Conservation (phyloP, 2,797 vertebrate species). For the Alauda arvensis region DNA sequence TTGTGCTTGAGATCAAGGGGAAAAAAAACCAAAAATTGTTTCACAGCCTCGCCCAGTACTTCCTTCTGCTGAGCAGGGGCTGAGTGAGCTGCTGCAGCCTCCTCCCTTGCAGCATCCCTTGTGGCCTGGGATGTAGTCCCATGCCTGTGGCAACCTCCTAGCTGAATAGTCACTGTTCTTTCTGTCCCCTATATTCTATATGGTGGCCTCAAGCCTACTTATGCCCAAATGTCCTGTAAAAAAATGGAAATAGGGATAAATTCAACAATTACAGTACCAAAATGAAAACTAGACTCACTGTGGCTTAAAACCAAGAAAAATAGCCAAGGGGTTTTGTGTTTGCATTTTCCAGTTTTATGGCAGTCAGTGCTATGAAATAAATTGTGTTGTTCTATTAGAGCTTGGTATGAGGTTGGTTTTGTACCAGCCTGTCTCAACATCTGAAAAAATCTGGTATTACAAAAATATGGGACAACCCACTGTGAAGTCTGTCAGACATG, state of each 20-base stretch:
- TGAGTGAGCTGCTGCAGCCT: neutral
- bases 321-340: neutral
- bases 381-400: neutral
- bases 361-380: neutral
- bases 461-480: neutral
- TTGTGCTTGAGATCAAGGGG: neutral
- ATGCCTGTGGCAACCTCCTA: neutral
- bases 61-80: neutral
- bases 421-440: neutral
- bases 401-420: neutral
- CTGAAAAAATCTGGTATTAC: neutral
- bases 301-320: neutral
- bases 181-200: neutral
- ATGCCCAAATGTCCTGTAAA: neutral
- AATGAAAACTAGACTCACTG: neutral
- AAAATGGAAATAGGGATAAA: neutral
- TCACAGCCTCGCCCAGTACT: neutral
- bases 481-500: neutral
- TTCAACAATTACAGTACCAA: neutral
- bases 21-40: neutral
- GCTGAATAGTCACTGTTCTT: neutral
- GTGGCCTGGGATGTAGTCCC: accelerated
- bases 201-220: neutral
- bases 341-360: neutral
- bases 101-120: neutral